Evolutionary conservation across 2,888 invertebrate species (phyloP).

Genomic region (Philopedon plagiatum): DNA sequence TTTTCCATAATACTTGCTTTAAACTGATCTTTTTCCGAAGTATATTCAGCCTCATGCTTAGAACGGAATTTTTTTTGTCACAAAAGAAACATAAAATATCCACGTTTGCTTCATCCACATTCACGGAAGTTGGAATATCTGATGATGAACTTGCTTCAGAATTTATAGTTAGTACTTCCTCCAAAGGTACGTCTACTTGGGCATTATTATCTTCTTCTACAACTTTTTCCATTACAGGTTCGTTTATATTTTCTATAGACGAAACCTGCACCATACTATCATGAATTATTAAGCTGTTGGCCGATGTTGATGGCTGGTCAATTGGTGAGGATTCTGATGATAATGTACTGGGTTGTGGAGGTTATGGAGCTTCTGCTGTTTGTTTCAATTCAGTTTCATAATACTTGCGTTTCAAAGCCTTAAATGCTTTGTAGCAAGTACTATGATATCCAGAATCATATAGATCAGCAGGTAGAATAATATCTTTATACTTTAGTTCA

Average conservation of each 20-base stretch:
- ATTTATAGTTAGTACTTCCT: background rate
- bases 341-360: too few relatives aligned
- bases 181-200: background rate
- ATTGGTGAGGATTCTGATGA: too few relatives aligned
- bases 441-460: too few relatives aligned
- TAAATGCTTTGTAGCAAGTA: background rate
- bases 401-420: background rate
- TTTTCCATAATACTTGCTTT: background rate
- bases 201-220: background rate
- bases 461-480: background rate
- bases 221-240: too few relatives aligned
- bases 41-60: background rate
- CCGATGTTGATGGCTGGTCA: background rate
- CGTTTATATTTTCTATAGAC: too few relatives aligned
- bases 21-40: background rate
- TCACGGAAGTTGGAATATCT: too few relatives aligned
- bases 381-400: too few relatives aligned
- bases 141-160: too few relatives aligned
- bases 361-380: too few relatives aligned
- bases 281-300: background rate
- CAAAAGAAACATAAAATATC: conserved; percentile 9
- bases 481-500: too few relatives aligned
- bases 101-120: too few relatives aligned
- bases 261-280: too few relatives aligned
- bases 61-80: conserved; percentile 5